Base-by-base conservation (phyloP, 2,888 invertebrate genomes). In the Drosophila falleni region DNA sequence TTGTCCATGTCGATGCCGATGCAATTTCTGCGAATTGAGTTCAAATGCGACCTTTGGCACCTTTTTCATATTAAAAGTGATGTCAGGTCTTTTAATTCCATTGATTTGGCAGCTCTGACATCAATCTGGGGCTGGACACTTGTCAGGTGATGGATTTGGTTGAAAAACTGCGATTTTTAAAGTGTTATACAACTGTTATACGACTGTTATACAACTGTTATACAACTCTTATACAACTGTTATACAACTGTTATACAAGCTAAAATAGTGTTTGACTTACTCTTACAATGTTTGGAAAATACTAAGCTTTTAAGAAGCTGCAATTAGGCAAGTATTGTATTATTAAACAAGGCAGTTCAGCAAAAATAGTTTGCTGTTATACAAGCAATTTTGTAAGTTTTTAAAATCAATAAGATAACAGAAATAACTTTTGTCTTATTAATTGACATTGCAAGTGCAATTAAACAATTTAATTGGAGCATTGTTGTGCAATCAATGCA, bases 161-260 rank as follows among this genome's bases (percentile, higher is more conserved):
- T 29, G 8, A 29, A 6, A 29, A 5, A 31, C 10, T 31, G 8
- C 6, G 6, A 6, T 29, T 1, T 29, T 1, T 4, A 41, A 16
- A 42, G 19, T 42, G 42, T 19, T 42, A 42, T 42, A 42, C 26
- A 26, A 35, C 44, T 65, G 44, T 51, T 58, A 59, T 51, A 58
- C 37, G 8, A 23, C 19, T 31, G 29, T 39, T 35, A 44, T 35
- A 53, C 42, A 5, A 51, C 33, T 47, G 44, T 56, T 47, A 35
- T 46, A 71, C 19, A 55, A 58, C 44, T 65, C 37, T 51, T 58
- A 59, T 51, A 58, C 37, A 6, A 23, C 19, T 31, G 29, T 39
- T 35, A 44, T 35, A 53, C 42, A 5, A 51, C 33, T 47, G 44
- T 56, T 47, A 35, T 46, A 71, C 19, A 55, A 58, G 15, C 5